These are phyloP conservation scores for Drosophila sturtevanti DNA, from an alignment of 1,140 invertebrate genomes.

Conservation along the genomic window DNA sequence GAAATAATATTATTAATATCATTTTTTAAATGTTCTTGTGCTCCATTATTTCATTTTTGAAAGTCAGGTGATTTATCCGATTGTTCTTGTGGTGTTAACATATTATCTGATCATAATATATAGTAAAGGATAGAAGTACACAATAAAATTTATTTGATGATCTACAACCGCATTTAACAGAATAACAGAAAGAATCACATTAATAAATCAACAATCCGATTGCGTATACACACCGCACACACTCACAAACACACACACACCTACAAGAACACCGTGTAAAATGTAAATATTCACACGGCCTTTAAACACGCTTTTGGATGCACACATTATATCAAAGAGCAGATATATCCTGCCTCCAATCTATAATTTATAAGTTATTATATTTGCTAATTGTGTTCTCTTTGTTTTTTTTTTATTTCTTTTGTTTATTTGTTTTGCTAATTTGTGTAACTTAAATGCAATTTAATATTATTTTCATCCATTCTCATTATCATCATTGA, in stretches of 20 bases:
- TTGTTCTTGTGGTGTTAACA: too few species aligned
- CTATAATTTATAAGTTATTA: background rate
- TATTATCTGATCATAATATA: too few species aligned
- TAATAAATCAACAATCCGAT: background rate
- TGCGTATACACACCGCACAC: background rate
- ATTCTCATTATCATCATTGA: background rate
- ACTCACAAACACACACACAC: constrained; percentile 5
- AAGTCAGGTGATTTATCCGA: too few species aligned
- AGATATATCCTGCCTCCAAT: background rate
- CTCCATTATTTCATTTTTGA: too few species aligned
- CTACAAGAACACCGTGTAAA: constrained; percentile 30
- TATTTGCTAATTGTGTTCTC: background rate
- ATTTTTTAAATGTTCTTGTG: too few species aligned
- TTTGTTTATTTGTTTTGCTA: too few species aligned
- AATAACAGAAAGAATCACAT: too few species aligned
- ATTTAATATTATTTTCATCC: background rate
- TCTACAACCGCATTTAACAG: too few species aligned
- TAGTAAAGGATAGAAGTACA: too few species aligned
- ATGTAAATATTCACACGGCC: constrained; percentile 18
- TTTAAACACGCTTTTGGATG: constrained; percentile 28
- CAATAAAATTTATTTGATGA: too few species aligned
- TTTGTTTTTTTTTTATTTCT: background rate
- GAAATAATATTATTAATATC: too few species aligned
- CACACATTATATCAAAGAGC: background rate
- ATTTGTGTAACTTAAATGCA: too few species aligned